Percentiles rank a stretch among this genome's conserved stretches.
Conservation (phyloP, 1,140 invertebrate species). For the Caenorhabditis inopinata region DNA sequence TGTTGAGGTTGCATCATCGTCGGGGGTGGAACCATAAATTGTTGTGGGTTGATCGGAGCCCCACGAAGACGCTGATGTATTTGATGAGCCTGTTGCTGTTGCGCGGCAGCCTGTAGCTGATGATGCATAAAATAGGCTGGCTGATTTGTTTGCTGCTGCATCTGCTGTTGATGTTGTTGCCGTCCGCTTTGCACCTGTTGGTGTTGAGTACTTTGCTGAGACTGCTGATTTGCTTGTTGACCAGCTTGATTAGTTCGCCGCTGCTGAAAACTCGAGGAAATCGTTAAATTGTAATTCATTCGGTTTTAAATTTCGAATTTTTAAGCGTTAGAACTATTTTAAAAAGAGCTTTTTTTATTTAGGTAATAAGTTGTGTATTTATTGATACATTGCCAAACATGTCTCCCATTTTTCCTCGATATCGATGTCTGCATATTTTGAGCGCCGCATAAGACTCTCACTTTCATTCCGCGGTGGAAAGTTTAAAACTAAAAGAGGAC, state of each 20-base stretch:
- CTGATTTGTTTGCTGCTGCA: neutral
- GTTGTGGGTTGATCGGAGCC: slow-evolving; percentile 12
- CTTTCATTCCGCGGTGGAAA: too few relatives aligned
- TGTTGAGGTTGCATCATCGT: neutral
- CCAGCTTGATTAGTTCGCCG: neutral
- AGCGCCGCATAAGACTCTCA: too few relatives aligned
- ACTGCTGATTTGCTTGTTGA: neutral
- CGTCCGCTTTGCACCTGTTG: neutral
- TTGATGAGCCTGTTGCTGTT: slow-evolving; percentile 5
- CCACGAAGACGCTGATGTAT: neutral
- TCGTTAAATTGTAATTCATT: too few relatives aligned
- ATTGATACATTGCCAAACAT: too few relatives aligned
- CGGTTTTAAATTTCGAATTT: too few relatives aligned
- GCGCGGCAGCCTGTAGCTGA: neutral
- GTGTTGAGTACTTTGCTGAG: neutral
- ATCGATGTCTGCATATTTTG: too few relatives aligned
- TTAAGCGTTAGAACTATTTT: too few relatives aligned
- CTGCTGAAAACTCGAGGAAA: neutral
- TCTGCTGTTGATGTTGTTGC: neutral
- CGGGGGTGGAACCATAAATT: slow-evolving; percentile 12
- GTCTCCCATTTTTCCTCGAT: too few relatives aligned
- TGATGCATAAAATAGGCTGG: slow-evolving; percentile 1
- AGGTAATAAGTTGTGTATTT: too few relatives aligned
- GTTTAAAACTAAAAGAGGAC: too few relatives aligned
- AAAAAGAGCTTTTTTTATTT: too few relatives aligned